These are phyloP conservation scores for Aporophyla nigra DNA, from an alignment of 2,888 invertebrate species.

Conservation along the genomic window DNA sequence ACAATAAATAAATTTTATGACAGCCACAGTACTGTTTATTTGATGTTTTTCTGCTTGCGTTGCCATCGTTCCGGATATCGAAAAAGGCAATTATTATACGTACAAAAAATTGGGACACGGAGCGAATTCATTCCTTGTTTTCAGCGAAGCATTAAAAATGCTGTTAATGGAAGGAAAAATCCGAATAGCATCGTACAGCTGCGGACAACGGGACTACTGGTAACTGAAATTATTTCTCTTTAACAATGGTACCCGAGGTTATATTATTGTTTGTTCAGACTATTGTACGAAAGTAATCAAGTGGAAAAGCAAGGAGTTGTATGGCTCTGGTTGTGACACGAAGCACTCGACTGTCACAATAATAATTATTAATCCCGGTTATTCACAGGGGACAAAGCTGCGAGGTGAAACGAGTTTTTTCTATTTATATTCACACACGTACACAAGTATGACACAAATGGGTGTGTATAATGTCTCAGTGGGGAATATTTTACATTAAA, in stretches of 20 bases:
- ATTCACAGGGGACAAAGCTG: conserved; percentile 61
- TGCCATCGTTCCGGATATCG: conserved; percentile 19
- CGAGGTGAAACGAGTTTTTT: conserved; percentile 54
- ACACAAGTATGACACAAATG: conserved; percentile 47
- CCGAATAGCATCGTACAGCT: conserved; percentile 61
- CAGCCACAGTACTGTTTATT: conserved; percentile 15
- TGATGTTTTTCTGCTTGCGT: conserved; percentile 21
- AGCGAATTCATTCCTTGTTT: conserved; percentile 52
- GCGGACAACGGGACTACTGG: conserved; percentile 56
- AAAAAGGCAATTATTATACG: conserved; percentile 42
- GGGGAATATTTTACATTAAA: conserved; percentile 55
- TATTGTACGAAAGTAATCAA: conserved; percentile 81
- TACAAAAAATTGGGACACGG: conserved; percentile 32
- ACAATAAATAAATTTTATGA: conserved; percentile 8
- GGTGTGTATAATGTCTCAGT: conserved; percentile 51
- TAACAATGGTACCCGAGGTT: conserved; percentile 76
- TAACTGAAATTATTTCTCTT: conserved; percentile 72
- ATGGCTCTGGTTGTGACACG: conserved; percentile 73
- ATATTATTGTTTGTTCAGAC: conserved; percentile 80
- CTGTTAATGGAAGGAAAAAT: conserved; percentile 65
- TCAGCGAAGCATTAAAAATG: conserved; percentile 58
- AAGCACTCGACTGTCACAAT: conserved; percentile 67
- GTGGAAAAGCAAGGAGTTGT: conserved; percentile 80
- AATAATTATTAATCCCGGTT: conserved; percentile 71
- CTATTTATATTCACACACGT: conserved; percentile 48